phyloP scores from a whole-genome alignment of 2,888 invertebrate genomes.

The Athetis lepigone region DNA sequence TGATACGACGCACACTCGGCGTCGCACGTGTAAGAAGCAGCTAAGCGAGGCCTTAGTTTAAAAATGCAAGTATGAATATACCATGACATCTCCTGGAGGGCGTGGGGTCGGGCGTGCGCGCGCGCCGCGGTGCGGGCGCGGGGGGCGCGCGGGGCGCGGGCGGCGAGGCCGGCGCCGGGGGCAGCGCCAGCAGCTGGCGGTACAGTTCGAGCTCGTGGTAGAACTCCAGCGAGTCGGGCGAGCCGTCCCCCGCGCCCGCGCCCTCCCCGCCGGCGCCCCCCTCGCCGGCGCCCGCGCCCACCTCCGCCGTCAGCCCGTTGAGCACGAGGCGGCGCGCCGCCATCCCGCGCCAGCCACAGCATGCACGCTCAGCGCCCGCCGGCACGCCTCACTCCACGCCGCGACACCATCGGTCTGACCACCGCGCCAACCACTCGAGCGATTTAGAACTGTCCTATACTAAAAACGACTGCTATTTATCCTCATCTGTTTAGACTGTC shows the following conservation, averaged over 20 bases:
- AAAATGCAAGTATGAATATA: conserved; percentile 12
- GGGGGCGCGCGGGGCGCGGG: conserved; percentile 4
- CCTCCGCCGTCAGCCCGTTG: conserved; percentile 86
- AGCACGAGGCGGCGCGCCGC: conserved; percentile 83
- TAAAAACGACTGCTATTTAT: not conserved
- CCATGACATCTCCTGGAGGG: conserved; percentile 50
- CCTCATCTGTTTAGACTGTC: not conserved
- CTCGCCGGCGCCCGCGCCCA: conserved; percentile 70
- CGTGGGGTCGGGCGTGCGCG: conserved; percentile 63
- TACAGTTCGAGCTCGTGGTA: conserved; percentile 87
- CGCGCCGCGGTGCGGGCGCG: conserved; percentile 38
- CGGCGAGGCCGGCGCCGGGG: conserved; percentile 51
- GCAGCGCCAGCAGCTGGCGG: conserved; percentile 82
- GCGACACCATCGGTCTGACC: not conserved
- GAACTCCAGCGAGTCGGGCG: conserved; percentile 80
- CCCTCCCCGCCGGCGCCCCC: conserved; percentile 49
- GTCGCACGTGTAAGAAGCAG: too few relatives aligned
- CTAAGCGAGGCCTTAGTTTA: too few relatives aligned
- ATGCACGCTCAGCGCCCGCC: conserved; percentile 22
- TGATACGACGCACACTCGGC: too few relatives aligned
- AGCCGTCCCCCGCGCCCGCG: conserved; percentile 55
- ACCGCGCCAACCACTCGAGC: not conserved
- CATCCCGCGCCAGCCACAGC: conserved; percentile 64
- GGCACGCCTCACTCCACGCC: not conserved
- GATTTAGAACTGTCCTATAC: not conserved